Evolutionary conservation across 2,113 vertebrate species (phyloP).

Genomic region (Tor tambroides): DNA sequence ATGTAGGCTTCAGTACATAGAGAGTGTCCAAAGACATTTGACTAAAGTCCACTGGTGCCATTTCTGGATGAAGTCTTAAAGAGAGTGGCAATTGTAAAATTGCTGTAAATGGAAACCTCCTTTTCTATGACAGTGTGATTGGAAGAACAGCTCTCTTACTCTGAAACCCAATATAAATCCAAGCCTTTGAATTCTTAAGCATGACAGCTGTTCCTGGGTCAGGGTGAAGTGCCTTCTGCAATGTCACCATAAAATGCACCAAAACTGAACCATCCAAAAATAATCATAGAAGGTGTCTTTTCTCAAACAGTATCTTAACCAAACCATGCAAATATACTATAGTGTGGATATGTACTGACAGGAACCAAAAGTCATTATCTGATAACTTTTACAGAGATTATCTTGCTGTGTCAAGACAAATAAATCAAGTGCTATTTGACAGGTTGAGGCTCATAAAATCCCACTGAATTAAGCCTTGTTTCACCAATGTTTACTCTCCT

Average conservation of each 20-base stretch:
- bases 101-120: background rate
- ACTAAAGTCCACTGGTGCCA: background rate
- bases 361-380: conserved; percentile 8
- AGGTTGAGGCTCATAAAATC: conserved; percentile 81
- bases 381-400: background rate
- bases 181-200: background rate
- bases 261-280: background rate
- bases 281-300: background rate
- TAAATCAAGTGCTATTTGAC: conserved; percentile 78
- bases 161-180: background rate
- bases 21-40: background rate
- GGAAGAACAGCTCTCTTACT: background rate
- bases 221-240: background rate
- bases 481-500: background rate
- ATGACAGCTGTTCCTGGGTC: background rate
- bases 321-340: conserved; percentile 6
- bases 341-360: background rate
- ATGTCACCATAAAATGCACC: background rate
- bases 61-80: background rate
- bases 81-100: background rate
- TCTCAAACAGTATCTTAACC: background rate
- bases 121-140: background rate
- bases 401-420: conserved; percentile 64
- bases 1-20: background rate
- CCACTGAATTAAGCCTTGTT: background rate